Evolutionary conservation across 2,888 invertebrate species (phyloP), one percentile per base, ranked within the genome.

Genomic region (Eugnorisma glareosa): DNA sequence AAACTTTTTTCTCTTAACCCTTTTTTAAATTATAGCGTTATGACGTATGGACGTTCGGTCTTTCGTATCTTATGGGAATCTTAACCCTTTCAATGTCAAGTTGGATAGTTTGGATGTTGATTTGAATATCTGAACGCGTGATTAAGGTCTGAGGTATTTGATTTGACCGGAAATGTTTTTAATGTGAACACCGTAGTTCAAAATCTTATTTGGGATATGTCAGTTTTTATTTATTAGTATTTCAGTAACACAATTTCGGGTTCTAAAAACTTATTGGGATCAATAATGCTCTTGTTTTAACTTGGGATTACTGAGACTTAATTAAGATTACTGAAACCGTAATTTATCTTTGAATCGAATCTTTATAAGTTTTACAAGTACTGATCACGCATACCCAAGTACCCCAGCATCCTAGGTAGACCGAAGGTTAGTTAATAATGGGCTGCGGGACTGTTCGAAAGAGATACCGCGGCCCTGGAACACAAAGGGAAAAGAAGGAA

Each of bases 1-100:
- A 91, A 81, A 59, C 93, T 93, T 94, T 95, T 95, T 95, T 94
- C 90, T 94, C 91, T 94, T 93, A 95, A 94, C 95, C 95, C 95
- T 95, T 95, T 89, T 94, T 94, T 93, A 93, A 95, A 95, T 95
- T 94, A 94, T 94, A 92, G 91, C 92, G 90, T 92, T 91, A 91
- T 95, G 94, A 95, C 94, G 94, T 93, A 91, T 89, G 89, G 73
- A 84, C 73, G 77, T 85, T 85, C 67, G 79, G 79, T 70, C 78
- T 64, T 71, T 75, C 72, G 70, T 84, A 87, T 87, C 89, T 90
- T 93, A 94, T 95, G 96, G 94, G 95, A 95, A 95, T 93, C 90
- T 86, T 87, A 89, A 88, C 92, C 92, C 89, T 77, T 87, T 80
- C 79, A 79, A 87, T 82, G 85, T 77, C 75, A 67, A 45, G 71